phyloP scores from a whole-genome alignment of 1,140 invertebrate species.

The Trichonephila inaurata region DNA sequence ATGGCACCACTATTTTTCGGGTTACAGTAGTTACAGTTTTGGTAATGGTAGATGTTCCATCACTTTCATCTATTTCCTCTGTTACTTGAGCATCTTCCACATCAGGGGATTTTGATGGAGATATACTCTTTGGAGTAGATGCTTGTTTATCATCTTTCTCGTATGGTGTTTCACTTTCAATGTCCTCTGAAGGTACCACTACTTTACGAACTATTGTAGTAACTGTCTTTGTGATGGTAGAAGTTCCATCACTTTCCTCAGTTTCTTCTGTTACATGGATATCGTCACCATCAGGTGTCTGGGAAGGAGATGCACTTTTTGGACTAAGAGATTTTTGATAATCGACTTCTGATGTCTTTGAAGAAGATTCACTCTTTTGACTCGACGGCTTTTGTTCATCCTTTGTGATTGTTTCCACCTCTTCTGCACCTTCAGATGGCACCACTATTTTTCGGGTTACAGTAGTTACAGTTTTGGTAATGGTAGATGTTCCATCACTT shows the following conservation, averaged over 20 bases:
- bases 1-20: background rate
- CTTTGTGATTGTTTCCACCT: background rate
- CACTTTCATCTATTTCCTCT: background rate
- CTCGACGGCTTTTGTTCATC: too few species aligned
- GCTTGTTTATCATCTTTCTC: too few species aligned
- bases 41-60: background rate
- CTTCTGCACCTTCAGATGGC: background rate
- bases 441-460: background rate
- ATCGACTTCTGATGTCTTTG: too few species aligned
- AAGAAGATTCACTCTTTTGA: too few species aligned
- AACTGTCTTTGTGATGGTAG: background rate
- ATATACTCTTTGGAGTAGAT: too few species aligned
- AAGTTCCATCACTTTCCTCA: background rate
- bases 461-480: background rate
- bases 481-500: background rate
- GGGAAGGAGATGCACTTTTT: background rate
- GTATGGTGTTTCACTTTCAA: background rate
- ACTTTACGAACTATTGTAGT: background rate
- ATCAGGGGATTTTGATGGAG: background rate
- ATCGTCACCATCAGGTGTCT: background rate
- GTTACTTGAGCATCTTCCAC: background rate
- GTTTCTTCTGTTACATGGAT: background rate
- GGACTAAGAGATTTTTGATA: too few species aligned
- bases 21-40: background rate
- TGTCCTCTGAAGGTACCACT: background rate